A percentile compares a stretch with the other conserved stretches of the same genome.
Evolutionary conservation across 2,113 vertebrate species (phyloP).

Genomic region (Pipa parva): DNA sequence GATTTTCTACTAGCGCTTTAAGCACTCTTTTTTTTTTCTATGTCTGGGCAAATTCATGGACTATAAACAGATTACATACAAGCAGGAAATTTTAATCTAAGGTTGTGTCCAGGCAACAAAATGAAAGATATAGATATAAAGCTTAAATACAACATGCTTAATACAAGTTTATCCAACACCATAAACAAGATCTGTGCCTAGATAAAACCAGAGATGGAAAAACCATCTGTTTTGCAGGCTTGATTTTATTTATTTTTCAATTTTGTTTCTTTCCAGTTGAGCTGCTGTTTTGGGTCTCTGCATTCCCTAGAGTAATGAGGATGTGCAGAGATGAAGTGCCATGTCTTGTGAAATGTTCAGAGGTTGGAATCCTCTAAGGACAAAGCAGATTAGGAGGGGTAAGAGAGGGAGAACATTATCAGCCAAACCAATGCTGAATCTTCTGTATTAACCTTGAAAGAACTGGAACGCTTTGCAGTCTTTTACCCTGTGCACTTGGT

Average conservation of each 20-base stretch:
- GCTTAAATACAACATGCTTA: no score
- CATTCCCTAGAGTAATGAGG: slow-evolving; percentile 22
- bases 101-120: no score
- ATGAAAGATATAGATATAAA: no score
- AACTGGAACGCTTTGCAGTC: not conserved
- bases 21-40: no score
- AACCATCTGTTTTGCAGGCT: not conserved
- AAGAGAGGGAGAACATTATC: not conserved
- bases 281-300: slow-evolving; percentile 32
- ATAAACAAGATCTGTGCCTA: not conserved
- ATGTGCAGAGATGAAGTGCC: slow-evolving; percentile 9
- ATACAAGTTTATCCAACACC: not conserved
- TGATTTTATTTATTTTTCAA: slow-evolving; percentile 25
- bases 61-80: no score
- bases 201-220: not conserved
- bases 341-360: slow-evolving; percentile 15
- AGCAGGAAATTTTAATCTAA: no score
- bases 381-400: not conserved
- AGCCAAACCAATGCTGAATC: not conserved
- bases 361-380: slow-evolving; percentile 18
- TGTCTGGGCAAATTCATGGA: no score
- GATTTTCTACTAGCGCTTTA: no score
- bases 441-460: not conserved
- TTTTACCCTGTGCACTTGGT: not conserved
- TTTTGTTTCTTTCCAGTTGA: slow-evolving; percentile 28